Base-by-base conservation (phyloP, 2,888 invertebrate species). In the Ectemnius cavifrons region DNA sequence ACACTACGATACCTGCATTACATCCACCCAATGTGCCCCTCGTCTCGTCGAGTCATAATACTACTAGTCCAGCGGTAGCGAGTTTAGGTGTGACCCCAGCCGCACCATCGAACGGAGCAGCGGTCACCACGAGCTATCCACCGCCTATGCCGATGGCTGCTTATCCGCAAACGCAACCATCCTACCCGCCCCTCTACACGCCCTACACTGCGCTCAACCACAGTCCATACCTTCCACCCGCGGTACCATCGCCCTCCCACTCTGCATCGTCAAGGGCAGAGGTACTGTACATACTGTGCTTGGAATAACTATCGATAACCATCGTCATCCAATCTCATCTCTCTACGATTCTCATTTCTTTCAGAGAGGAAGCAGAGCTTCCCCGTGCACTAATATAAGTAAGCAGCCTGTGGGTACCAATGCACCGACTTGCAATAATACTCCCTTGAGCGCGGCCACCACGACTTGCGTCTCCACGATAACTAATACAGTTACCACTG, bases 161-260 rank as follows among this genome's bases (percentile, higher is more conserved):
- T 62, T 91, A 91, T 82, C 90, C 91, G 5, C 90, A 90, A 67
- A 90, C 90, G 13, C 91, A 90, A 89, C 92, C 93, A 11, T 91
- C 92, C 73, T 92, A 92, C 92, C 94, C 95, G 78, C 94, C 95
- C 52, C 92, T 97, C 77, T 97, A 97, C 88, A 94, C 96, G 14
- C 96, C 96, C 0, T 96, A 96, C 87, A 95, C 95, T 72, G 93
- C 94, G 69, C 90, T 94, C 78, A 94, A 94, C 91, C 94, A 95
- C 91, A 95, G 95, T 86, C 95, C 95, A 57, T 96, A 96, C 88
- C 92, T 95, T 84, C 93, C 93, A 46, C 91, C 91, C 8, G 92
- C 93, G 63, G 92, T 93, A 81, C 94, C 94, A 67, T 92, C 93
- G 66, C 94, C 94, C 4, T 92, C 87, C 16, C 90, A 90, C 77